Evolutionary conservation across 2,113 vertebrate genomes (phyloP).

Genomic region (Poecile atricapillus): DNA sequence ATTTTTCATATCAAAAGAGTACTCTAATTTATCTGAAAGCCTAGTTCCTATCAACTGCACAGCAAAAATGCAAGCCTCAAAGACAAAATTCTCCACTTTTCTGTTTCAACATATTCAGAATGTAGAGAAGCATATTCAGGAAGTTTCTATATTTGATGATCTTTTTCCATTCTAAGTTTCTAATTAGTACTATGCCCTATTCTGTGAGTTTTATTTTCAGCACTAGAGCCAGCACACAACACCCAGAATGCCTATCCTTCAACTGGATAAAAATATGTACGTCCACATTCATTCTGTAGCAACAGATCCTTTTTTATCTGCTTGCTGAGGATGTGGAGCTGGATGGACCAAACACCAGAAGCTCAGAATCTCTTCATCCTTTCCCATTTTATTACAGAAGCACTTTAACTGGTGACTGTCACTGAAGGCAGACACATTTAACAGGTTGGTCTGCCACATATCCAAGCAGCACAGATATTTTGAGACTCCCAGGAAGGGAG

Average conservation of each 20-base stretch:
- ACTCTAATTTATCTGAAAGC: conserved; percentile 14
- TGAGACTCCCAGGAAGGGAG: not conserved
- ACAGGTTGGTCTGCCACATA: not conserved
- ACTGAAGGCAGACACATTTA: not conserved
- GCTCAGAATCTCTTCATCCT: not conserved
- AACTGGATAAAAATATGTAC: not conserved
- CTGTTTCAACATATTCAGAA: conserved; percentile 46
- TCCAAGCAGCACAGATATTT: not conserved
- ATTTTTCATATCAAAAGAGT: conserved; percentile 9
- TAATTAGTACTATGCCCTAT: conserved; percentile 58
- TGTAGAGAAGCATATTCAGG: conserved; percentile 42
- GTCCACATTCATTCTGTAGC: not conserved
- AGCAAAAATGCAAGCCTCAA: conserved; percentile 32
- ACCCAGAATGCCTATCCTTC: conserved; percentile 42
- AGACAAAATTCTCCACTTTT: conserved; percentile 30
- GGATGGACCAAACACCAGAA: not conserved
- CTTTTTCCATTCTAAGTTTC: conserved; percentile 60
- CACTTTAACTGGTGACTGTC: not conserved
- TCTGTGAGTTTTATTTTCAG: conserved; percentile 62
- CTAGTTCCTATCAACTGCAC: not conserved
- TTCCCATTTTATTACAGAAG: not conserved
- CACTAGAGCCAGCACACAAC: conserved; percentile 44
- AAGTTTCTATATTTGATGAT: conserved; percentile 67
- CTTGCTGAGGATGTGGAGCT: not conserved
- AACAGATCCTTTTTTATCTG: conserved; percentile 28